Percentiles rank a stretch among this genome's conserved stretches.
Conservation (phyloP, 37 sponge, comb jelly and placozoan species). For the Ephydatia muelleri region DNA sequence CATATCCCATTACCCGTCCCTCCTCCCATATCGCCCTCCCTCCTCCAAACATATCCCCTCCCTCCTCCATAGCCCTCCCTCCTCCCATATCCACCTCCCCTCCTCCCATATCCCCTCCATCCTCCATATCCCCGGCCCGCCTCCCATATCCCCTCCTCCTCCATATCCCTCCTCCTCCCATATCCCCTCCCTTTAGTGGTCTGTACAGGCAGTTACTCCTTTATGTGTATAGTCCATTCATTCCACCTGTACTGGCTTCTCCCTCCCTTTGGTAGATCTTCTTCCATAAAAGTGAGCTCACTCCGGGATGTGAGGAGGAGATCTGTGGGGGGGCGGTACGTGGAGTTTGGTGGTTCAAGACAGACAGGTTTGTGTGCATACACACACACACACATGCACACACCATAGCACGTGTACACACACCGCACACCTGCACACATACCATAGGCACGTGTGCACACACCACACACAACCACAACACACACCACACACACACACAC, state of each 20-base stretch:
- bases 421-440: too few species aligned
- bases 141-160: too few species aligned
- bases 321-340: slow-evolving; percentile 47
- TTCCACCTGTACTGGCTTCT: neutral
- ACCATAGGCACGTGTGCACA: too few species aligned
- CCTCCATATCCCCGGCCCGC: too few species aligned
- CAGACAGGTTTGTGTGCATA: slow-evolving; percentile 46
- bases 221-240: too few species aligned
- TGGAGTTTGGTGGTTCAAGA: slow-evolving; percentile 80
- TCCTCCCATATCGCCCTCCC: neutral
- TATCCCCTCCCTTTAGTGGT: neutral
- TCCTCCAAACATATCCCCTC: neutral
- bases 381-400: neutral
- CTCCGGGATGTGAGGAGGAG: slow-evolving; percentile 18
- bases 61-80: neutral
- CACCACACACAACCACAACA: too few species aligned
- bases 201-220: too few species aligned
- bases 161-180: neutral
- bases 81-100: neutral
- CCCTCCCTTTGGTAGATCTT: slow-evolving; percentile 50
- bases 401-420: too few species aligned
- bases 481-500: too few species aligned
- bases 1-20: too few species aligned
- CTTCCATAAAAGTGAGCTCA: slow-evolving; percentile 81
- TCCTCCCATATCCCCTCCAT: neutral